Evolutionary conservation across 2,888 invertebrate species (phyloP).

Genomic region (Macrophya alboannulata): DNA sequence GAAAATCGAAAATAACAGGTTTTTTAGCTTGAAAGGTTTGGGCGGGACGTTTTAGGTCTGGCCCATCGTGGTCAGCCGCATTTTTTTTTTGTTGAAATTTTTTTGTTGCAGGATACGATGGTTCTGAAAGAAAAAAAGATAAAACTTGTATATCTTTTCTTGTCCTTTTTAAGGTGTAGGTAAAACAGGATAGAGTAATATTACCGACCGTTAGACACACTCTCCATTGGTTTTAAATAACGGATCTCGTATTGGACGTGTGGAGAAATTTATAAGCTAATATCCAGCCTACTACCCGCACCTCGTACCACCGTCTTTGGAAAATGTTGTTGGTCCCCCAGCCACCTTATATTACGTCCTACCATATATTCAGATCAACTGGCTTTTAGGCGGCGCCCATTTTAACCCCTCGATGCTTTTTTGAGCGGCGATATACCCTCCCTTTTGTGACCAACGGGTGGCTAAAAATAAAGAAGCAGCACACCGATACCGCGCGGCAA

Average conservation of each 20-base stretch:
- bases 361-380: slow-evolving; percentile 52
- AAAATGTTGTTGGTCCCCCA: slow-evolving; percentile 45
- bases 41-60: too few relatives aligned
- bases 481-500: background rate
- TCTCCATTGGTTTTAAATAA: slow-evolving; percentile 11
- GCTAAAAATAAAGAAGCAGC: slow-evolving; percentile 28
- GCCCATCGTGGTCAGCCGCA: too few relatives aligned
- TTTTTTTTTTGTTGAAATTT: too few relatives aligned
- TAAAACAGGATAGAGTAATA: background rate
- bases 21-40: too few relatives aligned
- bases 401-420: slow-evolving; percentile 66
- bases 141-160: background rate
- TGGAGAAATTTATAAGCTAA: slow-evolving; percentile 31
- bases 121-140: background rate
- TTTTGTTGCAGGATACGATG: background rate
- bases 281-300: background rate
- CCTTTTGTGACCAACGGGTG: slow-evolving; percentile 46
- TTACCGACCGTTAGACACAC: slow-evolving; percentile 1
- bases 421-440: slow-evolving; percentile 68
- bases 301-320: background rate
- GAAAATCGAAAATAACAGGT: too few relatives aligned
- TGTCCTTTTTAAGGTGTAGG: background rate
- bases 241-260: slow-evolving; percentile 27
- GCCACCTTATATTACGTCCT: slow-evolving; percentile 39
- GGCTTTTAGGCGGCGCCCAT: slow-evolving; percentile 62